A percentile compares a stretch with the other conserved stretches of the same genome.
Evolutionary conservation across 1,140 invertebrate genomes (phyloP).

Genomic region (Ditylenchus dipsaci): DNA sequence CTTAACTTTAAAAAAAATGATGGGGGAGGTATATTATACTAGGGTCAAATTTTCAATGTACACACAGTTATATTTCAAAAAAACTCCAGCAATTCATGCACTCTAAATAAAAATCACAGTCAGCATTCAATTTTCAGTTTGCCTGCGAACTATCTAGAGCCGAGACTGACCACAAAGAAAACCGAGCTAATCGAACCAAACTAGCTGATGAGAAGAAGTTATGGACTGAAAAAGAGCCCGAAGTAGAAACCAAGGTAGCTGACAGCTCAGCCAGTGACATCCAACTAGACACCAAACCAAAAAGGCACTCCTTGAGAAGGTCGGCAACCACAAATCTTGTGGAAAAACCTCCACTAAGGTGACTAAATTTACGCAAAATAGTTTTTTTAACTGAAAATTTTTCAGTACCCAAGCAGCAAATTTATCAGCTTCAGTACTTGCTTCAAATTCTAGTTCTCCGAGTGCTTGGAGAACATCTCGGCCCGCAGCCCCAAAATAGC

Average conservation of each 20-base stretch:
- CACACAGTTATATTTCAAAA: too few species aligned
- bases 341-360: conserved; percentile 12
- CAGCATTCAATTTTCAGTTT: conserved; percentile 31
- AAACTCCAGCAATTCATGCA: too few species aligned
- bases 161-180: conserved; percentile 24
- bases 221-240: conserved; percentile 39
- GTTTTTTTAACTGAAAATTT: conserved; percentile 17
- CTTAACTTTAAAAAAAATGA: too few species aligned
- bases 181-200: conserved; percentile 30
- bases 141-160: conserved; percentile 50
- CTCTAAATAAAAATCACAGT: too few species aligned
- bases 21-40: too few species aligned
- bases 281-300: background rate
- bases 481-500: conserved; percentile 34
- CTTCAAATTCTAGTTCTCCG: conserved; percentile 6
- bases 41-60: too few species aligned
- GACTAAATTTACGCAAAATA: background rate
- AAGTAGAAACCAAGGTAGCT: conserved; percentile 7
- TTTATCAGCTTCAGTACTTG: conserved; percentile 7
- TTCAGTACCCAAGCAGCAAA: background rate
- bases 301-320: background rate
- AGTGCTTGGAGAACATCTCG: conserved; percentile 5
- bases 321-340: background rate
- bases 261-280: background rate
- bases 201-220: conserved; percentile 46